Base-by-base conservation (phyloP, 2,888 invertebrate genomes). In the Leucophenga montana region DNA sequence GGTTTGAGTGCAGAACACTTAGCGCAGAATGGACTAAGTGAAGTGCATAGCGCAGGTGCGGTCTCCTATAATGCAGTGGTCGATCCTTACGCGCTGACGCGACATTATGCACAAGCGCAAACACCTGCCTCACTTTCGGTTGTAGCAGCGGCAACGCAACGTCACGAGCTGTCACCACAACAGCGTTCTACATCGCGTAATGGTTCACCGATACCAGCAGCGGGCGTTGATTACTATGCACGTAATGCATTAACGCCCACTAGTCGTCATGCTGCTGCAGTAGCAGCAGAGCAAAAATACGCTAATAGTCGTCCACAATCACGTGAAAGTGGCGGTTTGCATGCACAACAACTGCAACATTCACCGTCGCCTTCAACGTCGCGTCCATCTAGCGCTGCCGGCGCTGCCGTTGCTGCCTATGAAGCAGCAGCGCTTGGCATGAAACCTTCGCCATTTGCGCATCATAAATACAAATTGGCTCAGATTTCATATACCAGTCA, bases 1-100 rank as follows among this genome's bases (percentile, higher is more conserved):
- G 95, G 95, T 0, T 89, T 95, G 66, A 92, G 92, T 76, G 92
- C 92, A 69, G 93, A 94, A 69, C 87, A 89, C 71, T 77, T 87
- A 20, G 82, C 83, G 6, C 85, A 83, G 71, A 82, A 84, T 46
- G 85, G 83, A 1, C 54, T 84, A 13, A 74, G 71, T 0, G 78
- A 82, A 9, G 76, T 79, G 53, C 82, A 77, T 20, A 79, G 70
- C 48, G 69, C 73, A 0, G 76, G 70, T 22, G 48, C 13, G 20
- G 46, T 22, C 6, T 31, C 53, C 8, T 39, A 39, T 39, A 39
- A 39, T 39, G 39, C 39, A 50, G 69, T 65, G 1, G 75, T 31
- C 70, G 83, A 84, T 72, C 74, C 78, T 5, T 85, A 85, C 67
- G 77, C 78, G 5, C 59, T 82, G 66, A 67, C 79, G 39, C 73